phyloP scores from a whole-genome alignment of 1,140 invertebrate species.

The Heliconius melpomene region DNA sequence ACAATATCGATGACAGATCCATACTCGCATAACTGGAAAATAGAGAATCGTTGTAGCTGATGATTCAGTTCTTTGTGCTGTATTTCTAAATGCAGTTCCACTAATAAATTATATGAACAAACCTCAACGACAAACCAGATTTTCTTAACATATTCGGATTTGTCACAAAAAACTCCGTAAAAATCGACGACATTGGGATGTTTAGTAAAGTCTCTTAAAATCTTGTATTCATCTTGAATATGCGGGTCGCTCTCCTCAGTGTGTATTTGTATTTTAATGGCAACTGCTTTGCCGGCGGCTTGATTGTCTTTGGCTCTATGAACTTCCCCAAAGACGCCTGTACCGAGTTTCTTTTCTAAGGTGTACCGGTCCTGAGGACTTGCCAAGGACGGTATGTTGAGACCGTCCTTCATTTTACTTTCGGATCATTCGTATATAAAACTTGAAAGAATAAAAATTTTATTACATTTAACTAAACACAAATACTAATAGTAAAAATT shows the following conservation, averaged over 20 bases:
- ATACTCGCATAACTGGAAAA: constrained; percentile 89
- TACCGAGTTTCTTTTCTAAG: constrained; percentile 85
- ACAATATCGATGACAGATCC: constrained; percentile 91
- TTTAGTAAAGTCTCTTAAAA: constrained; percentile 88
- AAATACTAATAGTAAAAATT: background rate
- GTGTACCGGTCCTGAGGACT: constrained; percentile 86
- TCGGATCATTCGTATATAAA: constrained; percentile 20
- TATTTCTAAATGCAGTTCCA: background rate
- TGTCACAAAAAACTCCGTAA: constrained; percentile 90
- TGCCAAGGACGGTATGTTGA: constrained; percentile 82
- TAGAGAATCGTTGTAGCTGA: constrained; percentile 37
- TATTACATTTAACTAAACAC: background rate
- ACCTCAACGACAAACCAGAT: constrained; percentile 96
- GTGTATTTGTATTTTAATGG: constrained; percentile 90
- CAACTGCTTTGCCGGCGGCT: constrained; percentile 86
- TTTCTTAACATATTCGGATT: constrained; percentile 85
- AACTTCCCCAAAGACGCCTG: constrained; percentile 89
- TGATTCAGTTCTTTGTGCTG: constrained; percentile 10
- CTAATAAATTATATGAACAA: constrained; percentile 5
- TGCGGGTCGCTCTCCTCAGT: constrained; percentile 85
- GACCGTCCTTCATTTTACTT: constrained; percentile 66
- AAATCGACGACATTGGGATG: constrained; percentile 92
- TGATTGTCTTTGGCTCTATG: constrained; percentile 88
- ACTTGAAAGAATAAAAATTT: constrained; percentile 13
- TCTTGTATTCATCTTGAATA: constrained; percentile 92